These are phyloP conservation scores for Formicarius rufipectus DNA, from an alignment of 2,113 vertebrate genomes.

Conservation along the genomic window DNA sequence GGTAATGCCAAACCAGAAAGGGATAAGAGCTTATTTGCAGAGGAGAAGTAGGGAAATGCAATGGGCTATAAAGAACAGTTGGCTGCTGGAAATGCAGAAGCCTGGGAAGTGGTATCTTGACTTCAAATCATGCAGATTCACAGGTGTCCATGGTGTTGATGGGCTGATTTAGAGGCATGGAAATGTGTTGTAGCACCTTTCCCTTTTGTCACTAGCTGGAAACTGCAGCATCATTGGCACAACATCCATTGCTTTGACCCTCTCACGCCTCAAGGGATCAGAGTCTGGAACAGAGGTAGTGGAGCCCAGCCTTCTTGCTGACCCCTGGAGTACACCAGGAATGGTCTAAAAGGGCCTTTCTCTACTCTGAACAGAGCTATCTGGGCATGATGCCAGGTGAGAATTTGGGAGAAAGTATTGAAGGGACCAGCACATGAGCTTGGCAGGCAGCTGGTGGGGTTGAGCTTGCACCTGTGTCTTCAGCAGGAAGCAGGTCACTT, in stretches of 20 bases:
- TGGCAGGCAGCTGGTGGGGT: fast-evolving
- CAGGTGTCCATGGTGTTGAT: not conserved
- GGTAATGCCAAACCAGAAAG: not conserved
- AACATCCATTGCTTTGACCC: not conserved
- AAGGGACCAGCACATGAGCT: not conserved
- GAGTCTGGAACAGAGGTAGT: fast-evolving
- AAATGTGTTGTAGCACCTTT: not conserved
- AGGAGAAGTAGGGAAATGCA: not conserved
- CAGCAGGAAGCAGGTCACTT: not conserved
- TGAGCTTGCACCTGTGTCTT: not conserved
- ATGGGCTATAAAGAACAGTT: not conserved
- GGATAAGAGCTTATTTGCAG: not conserved
- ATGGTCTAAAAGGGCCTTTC: not conserved
- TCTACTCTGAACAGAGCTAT: not conserved
- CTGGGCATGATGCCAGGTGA: fast-evolving
- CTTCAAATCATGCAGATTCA: not conserved
- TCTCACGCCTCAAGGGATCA: not conserved
- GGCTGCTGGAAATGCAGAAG: not conserved
- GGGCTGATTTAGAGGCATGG: not conserved
- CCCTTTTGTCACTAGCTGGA: not conserved
- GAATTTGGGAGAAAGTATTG: not conserved
- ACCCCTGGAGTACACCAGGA: not conserved
- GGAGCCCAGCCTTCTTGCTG: not conserved
- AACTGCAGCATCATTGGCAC: not conserved
- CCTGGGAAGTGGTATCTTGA: not conserved